Base-by-base conservation (phyloP, 2,888 invertebrate genomes). In the Caenorhabditis sp. region DNA sequence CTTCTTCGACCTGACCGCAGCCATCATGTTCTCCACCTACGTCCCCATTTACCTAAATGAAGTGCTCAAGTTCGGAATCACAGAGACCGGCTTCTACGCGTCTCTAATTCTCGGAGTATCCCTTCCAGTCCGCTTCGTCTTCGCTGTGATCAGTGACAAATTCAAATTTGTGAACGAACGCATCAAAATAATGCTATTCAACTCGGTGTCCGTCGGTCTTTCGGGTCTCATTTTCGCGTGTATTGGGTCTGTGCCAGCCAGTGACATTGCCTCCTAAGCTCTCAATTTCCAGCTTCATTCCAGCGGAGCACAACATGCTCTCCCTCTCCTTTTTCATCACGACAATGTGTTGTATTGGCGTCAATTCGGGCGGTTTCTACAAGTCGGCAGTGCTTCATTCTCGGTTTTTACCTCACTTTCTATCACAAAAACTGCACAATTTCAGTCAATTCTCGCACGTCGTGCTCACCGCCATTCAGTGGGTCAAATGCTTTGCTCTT, bases 1-100 rank as follows among this genome's bases (percentile, higher is more conserved):
- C 5, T 80, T 85, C 43, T 81, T 84, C 32, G 85, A 85, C 27
- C 22, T 85, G 32, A 80, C 83, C 9, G 78, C 78, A 2, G 77
- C 79, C n/a, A 80, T 85, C 9, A 61, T 83, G 48, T 62, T 85
- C 24, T 59, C 78, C 24, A 83, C 81, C 0, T 85, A 85, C 37
- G 70, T 80, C 4, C 85, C 85, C 4, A 66, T 81, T 15, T 85
- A 85, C 46, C 68, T 85, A 22, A 53, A 83, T 27, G 66, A 78
- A 50, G 81, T 80, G n/a, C 32, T 80, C 13, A 55, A 76, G 2
- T 80, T 76, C 13, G 66, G 62, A 17, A 50, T 76, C 6, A 52
- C 50, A n/a, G 66, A 72, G 30, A 78, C 61, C 24, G 83, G 68
- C 32, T 82, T 73, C 43, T 45, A 52, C 48, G 20, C 78, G 22